Base-by-base conservation (phyloP, 1,140 invertebrate genomes). In the Meteorus sp. region DNA sequence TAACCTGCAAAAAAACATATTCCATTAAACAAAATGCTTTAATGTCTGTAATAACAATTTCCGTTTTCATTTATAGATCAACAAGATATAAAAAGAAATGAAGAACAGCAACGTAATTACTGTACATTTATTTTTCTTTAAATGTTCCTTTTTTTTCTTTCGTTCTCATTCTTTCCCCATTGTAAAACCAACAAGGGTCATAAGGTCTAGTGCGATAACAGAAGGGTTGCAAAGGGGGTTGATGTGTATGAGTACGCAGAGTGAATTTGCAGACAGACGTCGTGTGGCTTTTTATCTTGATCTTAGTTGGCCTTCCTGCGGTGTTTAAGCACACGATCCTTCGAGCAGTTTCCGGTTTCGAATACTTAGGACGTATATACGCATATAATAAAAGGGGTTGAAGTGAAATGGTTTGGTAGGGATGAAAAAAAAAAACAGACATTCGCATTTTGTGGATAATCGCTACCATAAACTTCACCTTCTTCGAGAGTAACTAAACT, bases 381-480 rank as follows among this genome's bases (percentile, higher is more conserved):
- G n/a, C n/a, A n/a, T n/a, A n/a, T n/a, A n/a, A n/a, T n/a, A n/a
- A n/a, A n/a, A n/a, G n/a, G n/a, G n/a, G n/a, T n/a, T n/a, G n/a
- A n/a, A n/a, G n/a, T n/a, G n/a, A n/a, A n/a, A n/a, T n/a, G n/a
- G 50, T 37, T 13, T 15, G 35, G 31, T 22, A 52, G 31, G 35
- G 29, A 15, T 20, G 17, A 19, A 20, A 20, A 35, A 13, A 33
- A 52, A 19, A 35, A 52, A 33, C 22, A 20, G 35, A 37, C 3
- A 9, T 44, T 44, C 41, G 19, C 17, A 44, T 48, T 48, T 48
- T 15, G 45, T 15, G 23, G 45, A 48, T 48, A 48, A 48, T 48
- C 45, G 45, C 25, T n/a, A 29, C 45, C 15, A 52, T 48, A 39
- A 57, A 57, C 45, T 48, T 15, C 20, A 48, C 22, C 22, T 48